A percentile compares a stretch with the other conserved stretches of the same genome.
Evolutionary conservation across 2,113 vertebrate species (phyloP).

Genomic region (Chaetops frenatus): DNA sequence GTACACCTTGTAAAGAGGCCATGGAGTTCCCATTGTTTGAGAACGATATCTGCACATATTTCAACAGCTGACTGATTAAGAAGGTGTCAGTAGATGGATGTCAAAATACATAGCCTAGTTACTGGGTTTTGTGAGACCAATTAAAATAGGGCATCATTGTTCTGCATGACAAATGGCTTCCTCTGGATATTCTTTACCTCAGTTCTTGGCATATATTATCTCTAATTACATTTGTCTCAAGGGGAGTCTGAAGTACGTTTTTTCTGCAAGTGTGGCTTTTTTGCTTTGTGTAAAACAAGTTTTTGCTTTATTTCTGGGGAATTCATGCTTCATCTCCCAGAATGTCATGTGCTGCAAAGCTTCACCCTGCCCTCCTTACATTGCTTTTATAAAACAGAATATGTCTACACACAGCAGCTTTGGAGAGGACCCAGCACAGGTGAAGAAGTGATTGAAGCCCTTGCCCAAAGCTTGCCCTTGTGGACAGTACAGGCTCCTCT

Average conservation of each 20-base stretch:
- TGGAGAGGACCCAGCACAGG: background rate
- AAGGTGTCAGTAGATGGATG: background rate
- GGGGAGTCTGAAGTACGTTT: background rate
- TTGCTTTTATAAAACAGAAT: background rate
- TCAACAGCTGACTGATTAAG: background rate
- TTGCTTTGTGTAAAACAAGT: background rate
- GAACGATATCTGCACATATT: background rate
- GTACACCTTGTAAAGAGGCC: background rate
- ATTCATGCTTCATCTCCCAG: background rate
- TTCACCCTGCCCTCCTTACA: background rate
- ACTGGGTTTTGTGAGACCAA: background rate
- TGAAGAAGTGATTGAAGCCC: background rate
- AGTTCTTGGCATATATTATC: background rate
- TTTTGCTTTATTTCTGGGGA: background rate
- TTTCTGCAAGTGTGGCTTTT: background rate
- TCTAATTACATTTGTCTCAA: constrained; percentile 14
- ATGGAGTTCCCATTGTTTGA: background rate
- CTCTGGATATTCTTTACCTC: background rate
- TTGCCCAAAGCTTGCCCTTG: background rate
- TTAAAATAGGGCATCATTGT: background rate
- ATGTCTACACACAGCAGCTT: background rate
- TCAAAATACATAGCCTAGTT: background rate
- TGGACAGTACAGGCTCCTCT: background rate
- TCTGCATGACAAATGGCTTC: constrained; percentile 33
- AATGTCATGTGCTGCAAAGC: background rate